Base-by-base conservation (phyloP, 2,113 vertebrate species). In the Mustela lutreola region DNA sequence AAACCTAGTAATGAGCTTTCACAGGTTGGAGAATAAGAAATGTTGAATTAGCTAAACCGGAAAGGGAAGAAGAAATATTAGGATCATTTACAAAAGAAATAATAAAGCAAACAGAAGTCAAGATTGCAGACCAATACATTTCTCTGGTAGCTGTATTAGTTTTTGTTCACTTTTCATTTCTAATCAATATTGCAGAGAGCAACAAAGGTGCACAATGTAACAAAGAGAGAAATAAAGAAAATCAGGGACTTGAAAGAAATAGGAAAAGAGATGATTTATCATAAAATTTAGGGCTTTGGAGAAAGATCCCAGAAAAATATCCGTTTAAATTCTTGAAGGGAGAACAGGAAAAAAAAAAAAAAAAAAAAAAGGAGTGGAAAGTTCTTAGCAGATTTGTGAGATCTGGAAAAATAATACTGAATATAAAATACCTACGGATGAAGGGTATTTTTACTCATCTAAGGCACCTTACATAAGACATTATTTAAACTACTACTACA, bases 31-130 rank as follows among this genome's bases (percentile, higher is more conserved):
- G 63, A 78, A 80, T 82, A 78, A 85, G 87, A 96, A 95, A 19
- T 78, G 87, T 91, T 91, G 82, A 96, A 79, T 93, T 91, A 89
- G 92, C 65, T 84, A 96, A 96, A 91, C 42, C 36, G 81, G 82
- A 91, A 93, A 70, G 12, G 36, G 58, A 91, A 50, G 56, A 97
- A 91, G 89, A 96, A 97, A 95, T 96, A 96, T 50, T 89, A 98
- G 86, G 82, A 78, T 96, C 71, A 42, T 96, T 96, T 97, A 96
- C 65, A 75, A 89, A 95, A 88, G 53, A 90, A 81, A 79, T 82
- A 94, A 90, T 97, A 78, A 96, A 95, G 67, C n/a, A 58, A 93
- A 95, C 12, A 95, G 60, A 70, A 94, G 85, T 82, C 67, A 89
- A 80, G 78, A 90, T 10, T 56, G n/a, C 81, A 97, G 78, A 56